Conservation (phyloP, 2,797 vertebrate species). For the Sebastes kiyomatsui region DNA sequence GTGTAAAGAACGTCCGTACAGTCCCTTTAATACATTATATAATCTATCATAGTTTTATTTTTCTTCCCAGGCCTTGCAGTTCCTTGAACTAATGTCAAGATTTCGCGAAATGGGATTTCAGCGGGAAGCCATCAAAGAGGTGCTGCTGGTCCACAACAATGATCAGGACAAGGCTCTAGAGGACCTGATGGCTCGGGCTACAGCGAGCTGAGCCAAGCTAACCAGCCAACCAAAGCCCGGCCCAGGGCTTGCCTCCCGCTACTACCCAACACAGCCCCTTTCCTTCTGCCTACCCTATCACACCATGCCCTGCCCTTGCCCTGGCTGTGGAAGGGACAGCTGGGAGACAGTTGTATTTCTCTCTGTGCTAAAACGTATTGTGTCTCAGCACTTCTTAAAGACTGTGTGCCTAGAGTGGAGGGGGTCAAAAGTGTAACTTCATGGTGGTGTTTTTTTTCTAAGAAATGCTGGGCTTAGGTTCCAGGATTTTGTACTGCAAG, state of each 20-base stretch:
- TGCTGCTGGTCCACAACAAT: conserved; percentile 93
- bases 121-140: conserved; percentile 94
- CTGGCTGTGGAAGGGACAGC: conserved; percentile 64
- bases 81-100: conserved; percentile 95
- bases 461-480: conserved; percentile 29
- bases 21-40: not conserved
- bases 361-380: conserved; percentile 67
- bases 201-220: conserved; percentile 88
- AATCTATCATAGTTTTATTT: not conserved
- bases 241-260: conserved; percentile 52
- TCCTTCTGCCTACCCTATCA: conserved; percentile 53
- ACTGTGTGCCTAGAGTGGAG: conserved; percentile 68
- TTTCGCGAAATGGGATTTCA: conserved; percentile 99
- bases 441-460: conserved; percentile 34
- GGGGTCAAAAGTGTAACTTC: conserved; percentile 48
- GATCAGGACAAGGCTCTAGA: conserved; percentile 96
- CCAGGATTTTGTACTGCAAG: conserved; percentile 46
- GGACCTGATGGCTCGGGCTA: conserved; percentile 94
- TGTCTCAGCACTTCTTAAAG: conserved; percentile 72
- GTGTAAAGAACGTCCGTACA: no score
- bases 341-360: conserved; percentile 56
- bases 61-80: conserved; percentile 88
- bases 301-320: conserved; percentile 61
- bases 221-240: conserved; percentile 34
- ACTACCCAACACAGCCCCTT: conserved; percentile 57